Conservation (phyloP, 2,113 vertebrate species). For the Pitta sordida region DNA sequence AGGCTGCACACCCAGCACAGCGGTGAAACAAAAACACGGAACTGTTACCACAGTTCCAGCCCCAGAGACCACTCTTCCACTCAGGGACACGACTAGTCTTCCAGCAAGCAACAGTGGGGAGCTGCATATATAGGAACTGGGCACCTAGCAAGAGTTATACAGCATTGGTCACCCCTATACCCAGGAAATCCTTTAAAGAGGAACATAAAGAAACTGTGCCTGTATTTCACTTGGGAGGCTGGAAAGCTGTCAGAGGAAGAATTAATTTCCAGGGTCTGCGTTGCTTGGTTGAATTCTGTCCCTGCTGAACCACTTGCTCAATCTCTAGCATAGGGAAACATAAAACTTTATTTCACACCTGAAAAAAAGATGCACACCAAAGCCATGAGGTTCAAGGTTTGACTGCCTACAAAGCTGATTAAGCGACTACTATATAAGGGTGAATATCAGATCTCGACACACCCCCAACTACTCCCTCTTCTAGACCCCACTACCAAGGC, state of each 20-base stretch:
- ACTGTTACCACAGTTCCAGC: rapidly evolving
- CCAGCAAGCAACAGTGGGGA: rapidly evolving
- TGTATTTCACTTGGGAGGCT: background rate
- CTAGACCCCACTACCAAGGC: background rate
- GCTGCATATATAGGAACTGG: rapidly evolving
- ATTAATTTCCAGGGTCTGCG: background rate
- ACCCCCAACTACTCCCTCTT: background rate
- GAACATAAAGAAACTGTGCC: background rate
- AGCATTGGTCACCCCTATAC: background rate
- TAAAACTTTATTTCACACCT: background rate
- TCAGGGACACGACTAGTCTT: rapidly evolving
- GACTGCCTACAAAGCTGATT: background rate
- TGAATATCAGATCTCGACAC: background rate
- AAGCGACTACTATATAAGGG: background rate
- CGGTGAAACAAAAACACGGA: rapidly evolving
- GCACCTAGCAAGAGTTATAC: background rate
- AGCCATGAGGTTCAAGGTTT: background rate
- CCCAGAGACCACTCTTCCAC: too few species aligned
- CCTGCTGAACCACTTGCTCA: background rate
- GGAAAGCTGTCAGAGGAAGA: background rate
- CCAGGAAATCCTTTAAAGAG: background rate
- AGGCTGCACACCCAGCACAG: background rate
- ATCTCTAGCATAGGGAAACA: background rate
- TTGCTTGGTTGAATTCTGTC: background rate
- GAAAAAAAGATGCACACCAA: background rate